A percentile compares a stretch with the other conserved stretches of the same genome.
phyloP scores from a whole-genome alignment of 2,113 vertebrate genomes.

The Nesogale talazaci region DNA sequence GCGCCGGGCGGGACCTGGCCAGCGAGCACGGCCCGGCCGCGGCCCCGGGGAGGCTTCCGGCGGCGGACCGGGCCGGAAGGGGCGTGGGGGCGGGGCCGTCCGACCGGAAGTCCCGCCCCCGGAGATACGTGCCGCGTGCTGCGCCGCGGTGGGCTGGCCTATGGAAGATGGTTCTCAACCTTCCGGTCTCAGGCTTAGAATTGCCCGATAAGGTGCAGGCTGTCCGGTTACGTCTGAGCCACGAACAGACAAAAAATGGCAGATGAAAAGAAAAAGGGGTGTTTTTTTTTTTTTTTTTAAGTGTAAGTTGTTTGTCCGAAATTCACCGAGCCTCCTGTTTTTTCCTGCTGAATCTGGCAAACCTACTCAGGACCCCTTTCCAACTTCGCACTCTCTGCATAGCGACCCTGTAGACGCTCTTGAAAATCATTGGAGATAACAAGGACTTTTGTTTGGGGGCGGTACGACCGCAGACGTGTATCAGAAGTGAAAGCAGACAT shows the following conservation, averaged over 20 bases:
- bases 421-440: background rate
- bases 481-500: background rate
- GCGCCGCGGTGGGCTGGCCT: background rate
- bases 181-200: background rate
- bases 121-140: fast-evolving
- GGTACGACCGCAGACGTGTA: background rate
- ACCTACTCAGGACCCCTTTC: background rate
- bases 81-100: fast-evolving
- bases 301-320: background rate
- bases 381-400: no score
- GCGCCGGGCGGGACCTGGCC: background rate
- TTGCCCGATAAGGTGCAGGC: background rate
- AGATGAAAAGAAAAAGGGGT: no score
- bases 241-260: background rate
- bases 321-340: background rate
- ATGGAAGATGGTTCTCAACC: fast-evolving
- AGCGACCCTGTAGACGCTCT: no score
- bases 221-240: background rate
- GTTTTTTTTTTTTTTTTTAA: no score
- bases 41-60: background rate
- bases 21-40: fast-evolving
- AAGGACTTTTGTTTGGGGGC: background rate
- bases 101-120: background rate
- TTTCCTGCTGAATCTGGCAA: background rate
- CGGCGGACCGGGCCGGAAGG: background rate